phyloP scores from a whole-genome alignment of 1,140 invertebrate genomes.

The Ceratina calcarata region DNA sequence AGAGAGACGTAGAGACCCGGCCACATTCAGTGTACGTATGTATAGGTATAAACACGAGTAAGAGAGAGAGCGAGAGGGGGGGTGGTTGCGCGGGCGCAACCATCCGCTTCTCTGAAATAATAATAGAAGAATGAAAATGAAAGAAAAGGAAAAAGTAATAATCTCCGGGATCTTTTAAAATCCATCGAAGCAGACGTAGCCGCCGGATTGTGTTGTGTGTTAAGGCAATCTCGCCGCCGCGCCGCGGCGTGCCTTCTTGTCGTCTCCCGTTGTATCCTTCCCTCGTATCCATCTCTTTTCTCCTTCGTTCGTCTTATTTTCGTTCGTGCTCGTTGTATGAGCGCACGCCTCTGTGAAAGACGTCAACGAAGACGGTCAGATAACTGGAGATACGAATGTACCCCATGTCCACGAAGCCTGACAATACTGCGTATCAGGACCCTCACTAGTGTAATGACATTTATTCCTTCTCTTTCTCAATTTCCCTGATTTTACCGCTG shows the following conservation, averaged over 20 bases:
- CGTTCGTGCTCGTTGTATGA: neutral
- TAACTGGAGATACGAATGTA: constrained; percentile 21
- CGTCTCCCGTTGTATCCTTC: neutral
- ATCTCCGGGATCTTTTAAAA: constrained; percentile 81
- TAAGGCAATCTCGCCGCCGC: constrained; percentile 57
- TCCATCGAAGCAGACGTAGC: constrained; percentile 79
- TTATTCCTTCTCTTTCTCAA: neutral
- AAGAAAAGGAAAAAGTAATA: constrained; percentile 79
- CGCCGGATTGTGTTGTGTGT: constrained; percentile 78
- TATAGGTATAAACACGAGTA: constrained; percentile 41
- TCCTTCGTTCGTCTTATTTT: constrained; percentile 35
- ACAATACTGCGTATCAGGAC: constrained; percentile 27
- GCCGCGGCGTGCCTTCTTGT: constrained; percentile 41
- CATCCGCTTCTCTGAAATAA: constrained; percentile 74
- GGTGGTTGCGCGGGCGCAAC: constrained; percentile 49
- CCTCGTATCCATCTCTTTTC: constrained; percentile 35
- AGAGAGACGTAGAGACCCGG: neutral
- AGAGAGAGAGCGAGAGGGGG: constrained; percentile 8
- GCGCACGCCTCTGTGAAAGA: constrained; percentile 45
- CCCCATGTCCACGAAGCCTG: neutral
- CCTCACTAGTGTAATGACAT: constrained; percentile 16
- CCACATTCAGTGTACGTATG: constrained; percentile 30
- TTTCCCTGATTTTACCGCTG: neutral
- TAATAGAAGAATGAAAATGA: constrained; percentile 78
- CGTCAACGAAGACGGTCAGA: constrained; percentile 11